These are phyloP conservation scores for Limnothrissa miodon DNA, from an alignment of 2,113 vertebrate species.

Conservation along the genomic window DNA sequence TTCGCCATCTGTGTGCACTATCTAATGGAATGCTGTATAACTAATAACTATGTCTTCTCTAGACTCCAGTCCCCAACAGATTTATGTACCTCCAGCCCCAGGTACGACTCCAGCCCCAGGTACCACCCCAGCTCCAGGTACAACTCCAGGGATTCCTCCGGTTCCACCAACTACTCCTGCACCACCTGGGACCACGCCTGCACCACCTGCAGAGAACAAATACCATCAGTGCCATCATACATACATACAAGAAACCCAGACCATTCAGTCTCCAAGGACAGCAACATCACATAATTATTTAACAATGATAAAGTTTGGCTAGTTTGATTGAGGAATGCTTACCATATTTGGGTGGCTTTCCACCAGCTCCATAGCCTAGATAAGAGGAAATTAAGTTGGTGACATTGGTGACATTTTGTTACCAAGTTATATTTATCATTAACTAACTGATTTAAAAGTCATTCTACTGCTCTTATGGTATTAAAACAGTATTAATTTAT, in stretches of 20 bases:
- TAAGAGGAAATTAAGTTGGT: constrained; percentile 4
- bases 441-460: no score
- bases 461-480: background rate
- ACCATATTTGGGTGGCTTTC: constrained; percentile 50
- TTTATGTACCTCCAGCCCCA: constrained; percentile 15
- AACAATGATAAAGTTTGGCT: background rate
- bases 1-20: background rate
- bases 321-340: background rate
- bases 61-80: background rate
- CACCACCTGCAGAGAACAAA: constrained; percentile 35
- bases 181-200: constrained; percentile 34
- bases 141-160: constrained; percentile 30
- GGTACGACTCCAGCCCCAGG: constrained; percentile 44
- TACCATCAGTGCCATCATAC: background rate
- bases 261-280: background rate
- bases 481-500: background rate
- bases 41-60: background rate
- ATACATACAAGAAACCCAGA: background rate
- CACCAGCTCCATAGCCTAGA: constrained; percentile 33
- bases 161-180: constrained; percentile 39
- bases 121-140: constrained; percentile 35
- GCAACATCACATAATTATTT: background rate
- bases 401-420: background rate
- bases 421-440: background rate
- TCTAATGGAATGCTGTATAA: background rate